Conservation (phyloP, 2,113 vertebrate genomes). For the Ginglymostoma cirratum region DNA sequence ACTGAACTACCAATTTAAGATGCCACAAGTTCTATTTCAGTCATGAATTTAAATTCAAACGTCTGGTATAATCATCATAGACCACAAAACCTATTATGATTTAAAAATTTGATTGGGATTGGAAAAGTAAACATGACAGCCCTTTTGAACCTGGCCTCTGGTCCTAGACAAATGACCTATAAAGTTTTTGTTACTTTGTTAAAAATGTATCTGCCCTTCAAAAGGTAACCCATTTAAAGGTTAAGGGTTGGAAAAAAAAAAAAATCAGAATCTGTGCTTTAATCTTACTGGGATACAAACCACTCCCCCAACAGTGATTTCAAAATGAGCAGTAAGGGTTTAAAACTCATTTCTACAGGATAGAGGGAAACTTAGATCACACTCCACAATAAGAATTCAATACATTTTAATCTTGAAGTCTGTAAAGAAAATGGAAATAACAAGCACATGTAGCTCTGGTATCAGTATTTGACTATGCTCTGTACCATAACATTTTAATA, state of each 20-base stretch:
- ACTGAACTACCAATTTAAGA: neutral
- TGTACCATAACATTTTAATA: neutral
- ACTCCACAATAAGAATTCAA: neutral
- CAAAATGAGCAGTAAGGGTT: neutral
- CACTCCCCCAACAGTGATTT: neutral
- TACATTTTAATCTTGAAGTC: neutral
- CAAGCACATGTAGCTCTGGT: neutral
- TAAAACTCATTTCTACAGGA: neutral
- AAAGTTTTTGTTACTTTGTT: no score
- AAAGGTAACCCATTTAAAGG: neutral
- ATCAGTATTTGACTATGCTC: neutral
- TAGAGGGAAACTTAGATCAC: neutral
- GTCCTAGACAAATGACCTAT: neutral
- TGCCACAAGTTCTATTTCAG: neutral
- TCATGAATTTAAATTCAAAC: neutral
- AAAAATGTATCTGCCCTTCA: no score
- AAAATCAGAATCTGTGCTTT: neutral
- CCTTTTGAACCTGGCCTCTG: neutral
- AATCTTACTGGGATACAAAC: neutral
- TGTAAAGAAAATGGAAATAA: neutral
- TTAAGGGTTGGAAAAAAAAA: neutral
- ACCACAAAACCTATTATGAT: neutral
- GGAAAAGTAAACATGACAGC: neutral
- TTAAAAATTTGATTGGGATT: neutral
- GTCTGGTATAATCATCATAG: neutral